A percentile compares a stretch with the other conserved stretches of the same genome.
These are phyloP conservation scores for Nysson spinosus DNA, from an alignment of 2,888 invertebrate species.

Conservation along the genomic window DNA sequence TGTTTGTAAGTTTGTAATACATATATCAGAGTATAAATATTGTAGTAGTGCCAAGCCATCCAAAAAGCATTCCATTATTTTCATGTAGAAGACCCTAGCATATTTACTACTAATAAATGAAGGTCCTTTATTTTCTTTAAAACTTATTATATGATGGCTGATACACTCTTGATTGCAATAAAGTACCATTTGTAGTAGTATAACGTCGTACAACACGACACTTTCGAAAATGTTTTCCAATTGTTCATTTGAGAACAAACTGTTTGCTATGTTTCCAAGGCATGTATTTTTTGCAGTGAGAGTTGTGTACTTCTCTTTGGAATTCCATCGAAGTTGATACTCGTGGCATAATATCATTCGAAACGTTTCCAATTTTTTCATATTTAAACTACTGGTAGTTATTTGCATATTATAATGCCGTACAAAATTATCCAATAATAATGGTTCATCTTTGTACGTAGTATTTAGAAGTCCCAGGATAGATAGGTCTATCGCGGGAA, in stretches of 20 bases:
- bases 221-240: conserved; percentile 11
- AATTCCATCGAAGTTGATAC: conserved; percentile 50
- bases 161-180: conserved; percentile 40
- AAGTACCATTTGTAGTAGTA: conserved; percentile 57
- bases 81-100: conserved; percentile 47
- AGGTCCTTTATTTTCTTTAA: conserved; percentile 29
- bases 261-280: conserved; percentile 28
- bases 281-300: conserved; percentile 6
- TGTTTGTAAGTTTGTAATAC: conserved; percentile 2
- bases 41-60: conserved; percentile 50
- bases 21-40: conserved; percentile 24
- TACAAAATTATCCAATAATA: conserved; percentile 28
- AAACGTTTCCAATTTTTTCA: conserved; percentile 49
- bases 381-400: conserved; percentile 15
- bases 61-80: conserved; percentile 58
- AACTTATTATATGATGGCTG: conserved; percentile 43
- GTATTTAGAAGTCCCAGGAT: conserved; percentile 44
- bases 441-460: conserved; percentile 23
- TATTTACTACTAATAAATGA: conserved; percentile 10
- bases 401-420: conserved; percentile 42
- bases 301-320: neutral
- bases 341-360: conserved; percentile 60
- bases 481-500: conserved; percentile 48
- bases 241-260: conserved; percentile 19
- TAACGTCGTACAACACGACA: conserved; percentile 60